These are phyloP conservation scores for Nomada hirtipes DNA, from an alignment of 2,888 invertebrate genomes.

Conservation along the genomic window DNA sequence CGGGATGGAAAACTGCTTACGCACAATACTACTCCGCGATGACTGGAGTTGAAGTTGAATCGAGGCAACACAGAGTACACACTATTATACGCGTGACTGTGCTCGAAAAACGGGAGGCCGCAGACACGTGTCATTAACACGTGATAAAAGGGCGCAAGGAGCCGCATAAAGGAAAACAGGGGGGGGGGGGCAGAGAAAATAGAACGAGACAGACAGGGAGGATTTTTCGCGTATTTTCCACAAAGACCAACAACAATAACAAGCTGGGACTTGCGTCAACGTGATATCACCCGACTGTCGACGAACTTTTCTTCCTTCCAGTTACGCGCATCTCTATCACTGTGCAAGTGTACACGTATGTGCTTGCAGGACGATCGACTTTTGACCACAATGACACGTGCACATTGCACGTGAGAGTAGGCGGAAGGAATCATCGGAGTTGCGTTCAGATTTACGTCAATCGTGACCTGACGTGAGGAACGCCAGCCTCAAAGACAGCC, in stretches of 20 bases:
- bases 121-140: conserved; percentile 40
- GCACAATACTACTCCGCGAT: neutral
- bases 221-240: neutral
- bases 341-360: neutral
- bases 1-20: neutral
- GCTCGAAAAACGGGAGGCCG: neutral
- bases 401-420: conserved; percentile 65
- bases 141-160: conserved; percentile 22
- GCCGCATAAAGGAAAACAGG: neutral
- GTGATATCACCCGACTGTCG: neutral
- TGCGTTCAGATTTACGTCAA: conserved; percentile 68
- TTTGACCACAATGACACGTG: conserved; percentile 66
- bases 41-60: too few relatives aligned
- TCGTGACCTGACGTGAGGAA: conserved; percentile 61
- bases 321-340: too few relatives aligned
- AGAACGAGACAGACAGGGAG: neutral
- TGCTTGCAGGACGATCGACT: conserved; percentile 33
- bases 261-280: conserved; percentile 13
- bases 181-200: neutral
- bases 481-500: conserved; percentile 45
- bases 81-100: neutral
- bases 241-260: neutral
- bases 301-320: conserved; percentile 6
- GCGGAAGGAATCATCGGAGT: conserved; percentile 67
- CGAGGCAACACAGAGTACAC: too few relatives aligned